Conservation (phyloP, 2,888 invertebrate species). For the Linnaemya tessellans region DNA sequence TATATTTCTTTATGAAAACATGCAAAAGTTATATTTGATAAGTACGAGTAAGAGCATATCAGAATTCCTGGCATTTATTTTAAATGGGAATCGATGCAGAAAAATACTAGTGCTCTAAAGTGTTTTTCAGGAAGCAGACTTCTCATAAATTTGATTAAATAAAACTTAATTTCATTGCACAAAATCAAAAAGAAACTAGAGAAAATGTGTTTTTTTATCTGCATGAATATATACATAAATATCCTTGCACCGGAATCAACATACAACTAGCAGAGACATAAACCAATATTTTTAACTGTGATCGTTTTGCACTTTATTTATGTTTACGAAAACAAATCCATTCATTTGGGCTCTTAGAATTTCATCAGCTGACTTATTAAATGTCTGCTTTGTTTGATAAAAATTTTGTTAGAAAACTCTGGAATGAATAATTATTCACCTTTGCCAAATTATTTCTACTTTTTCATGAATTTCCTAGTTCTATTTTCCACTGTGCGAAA, state of each 20-base stretch:
- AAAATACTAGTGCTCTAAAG: neutral
- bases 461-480: no score
- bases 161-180: neutral
- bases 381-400: no score
- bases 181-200: neutral
- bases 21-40: slow-evolving; percentile 3
- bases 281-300: neutral
- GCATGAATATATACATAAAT: neutral
- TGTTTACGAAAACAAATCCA: no score
- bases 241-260: no score
- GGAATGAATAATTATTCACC: no score
- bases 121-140: neutral
- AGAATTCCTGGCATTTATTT: neutral
- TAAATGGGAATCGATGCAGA: slow-evolving; percentile 1
- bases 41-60: neutral
- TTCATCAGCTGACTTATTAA: no score
- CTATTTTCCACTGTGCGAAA: no score
- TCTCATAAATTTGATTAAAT: neutral
- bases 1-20: slow-evolving; percentile 1
- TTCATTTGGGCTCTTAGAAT: no score
- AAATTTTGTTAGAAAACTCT: no score
- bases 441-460: no score
- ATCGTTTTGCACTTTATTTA: no score
- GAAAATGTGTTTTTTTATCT: neutral
- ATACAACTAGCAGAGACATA: neutral